Percentiles rank a stretch among this genome's conserved stretches.
phyloP scores from a whole-genome alignment of 1,140 invertebrate genomes.

The Scaptomyza hsui region DNA sequence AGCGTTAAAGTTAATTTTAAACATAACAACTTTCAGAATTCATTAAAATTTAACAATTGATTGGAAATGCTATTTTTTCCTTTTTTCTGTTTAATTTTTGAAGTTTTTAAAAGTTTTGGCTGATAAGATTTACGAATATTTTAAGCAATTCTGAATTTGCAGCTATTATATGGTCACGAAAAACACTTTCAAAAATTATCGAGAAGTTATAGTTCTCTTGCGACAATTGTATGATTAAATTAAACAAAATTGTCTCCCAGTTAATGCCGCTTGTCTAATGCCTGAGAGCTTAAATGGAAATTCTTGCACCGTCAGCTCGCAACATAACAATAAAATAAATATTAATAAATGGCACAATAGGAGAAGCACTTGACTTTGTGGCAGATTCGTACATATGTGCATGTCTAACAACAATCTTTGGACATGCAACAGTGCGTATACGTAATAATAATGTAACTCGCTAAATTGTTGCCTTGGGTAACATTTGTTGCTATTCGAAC shows the following conservation, averaged over 20 bases:
- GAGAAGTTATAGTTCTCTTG: no score
- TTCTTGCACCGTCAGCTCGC: background rate
- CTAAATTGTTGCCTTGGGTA: constrained; percentile 51
- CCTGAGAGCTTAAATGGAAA: constrained; percentile 2
- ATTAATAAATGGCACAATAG: constrained; percentile 9
- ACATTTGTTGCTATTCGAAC: constrained; percentile 18
- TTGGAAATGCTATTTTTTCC: no score
- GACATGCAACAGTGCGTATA: constrained; percentile 40
- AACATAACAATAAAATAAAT: constrained; percentile 28
- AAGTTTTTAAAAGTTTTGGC: no score
- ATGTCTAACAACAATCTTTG: constrained; percentile 8
- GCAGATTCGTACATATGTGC: constrained; percentile 10
- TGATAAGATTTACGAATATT: no score
- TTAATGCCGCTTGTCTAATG: background rate
- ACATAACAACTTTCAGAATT: no score
- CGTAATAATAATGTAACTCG: constrained; percentile 49
- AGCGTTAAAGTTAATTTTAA: no score
- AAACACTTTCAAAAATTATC: no score
- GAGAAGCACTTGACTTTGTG: constrained; percentile 7
- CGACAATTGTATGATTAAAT: background rate
- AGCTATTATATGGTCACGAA: no score
- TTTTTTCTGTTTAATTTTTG: no score
- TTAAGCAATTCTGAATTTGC: no score
- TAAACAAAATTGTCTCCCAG: background rate
- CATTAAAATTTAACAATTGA: no score